phyloP scores from a whole-genome alignment of 2,797 vertebrate species.

The Characodon lateralis region DNA sequence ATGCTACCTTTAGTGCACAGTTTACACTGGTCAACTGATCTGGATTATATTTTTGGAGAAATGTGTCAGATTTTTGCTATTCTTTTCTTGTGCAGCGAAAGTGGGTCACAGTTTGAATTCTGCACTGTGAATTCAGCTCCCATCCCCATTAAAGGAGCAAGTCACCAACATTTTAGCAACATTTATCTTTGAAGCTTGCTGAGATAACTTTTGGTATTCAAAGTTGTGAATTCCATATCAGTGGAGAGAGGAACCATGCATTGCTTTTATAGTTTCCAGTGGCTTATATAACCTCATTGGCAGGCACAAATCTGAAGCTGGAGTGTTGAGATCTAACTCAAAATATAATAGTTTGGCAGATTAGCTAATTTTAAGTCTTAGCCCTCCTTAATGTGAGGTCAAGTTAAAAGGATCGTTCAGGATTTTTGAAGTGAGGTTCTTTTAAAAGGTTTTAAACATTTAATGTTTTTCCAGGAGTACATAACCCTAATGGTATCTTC shows the following conservation, averaged over 20 bases:
- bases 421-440: constrained; percentile 17
- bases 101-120: constrained; percentile 50
- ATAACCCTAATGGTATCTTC: neutral
- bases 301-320: constrained; percentile 27
- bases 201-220: constrained; percentile 39
- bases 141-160: constrained; percentile 28
- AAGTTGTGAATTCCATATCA: constrained; percentile 25
- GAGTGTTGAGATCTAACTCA: constrained; percentile 18
- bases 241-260: constrained; percentile 17
- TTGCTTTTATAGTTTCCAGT: constrained; percentile 12
- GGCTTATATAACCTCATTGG: constrained; percentile 36
- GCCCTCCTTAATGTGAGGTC: constrained; percentile 41
- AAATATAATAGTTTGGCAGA: constrained; percentile 38
- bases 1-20: neutral
- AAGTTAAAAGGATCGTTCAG: constrained; percentile 37
- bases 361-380: constrained; percentile 44
- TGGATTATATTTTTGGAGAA: neutral
- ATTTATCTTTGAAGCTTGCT: constrained; percentile 22
- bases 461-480: neutral
- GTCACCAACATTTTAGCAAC: constrained; percentile 36
- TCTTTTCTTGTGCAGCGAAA: constrained; percentile 27
- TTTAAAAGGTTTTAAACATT: neutral
- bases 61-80: neutral
- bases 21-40: constrained; percentile 19
- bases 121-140: constrained; percentile 39